Evolutionary conservation across 37 sponge, comb jelly and placozoan genomes (phyloP).

Genomic region (Spongilla lacustris): DNA sequence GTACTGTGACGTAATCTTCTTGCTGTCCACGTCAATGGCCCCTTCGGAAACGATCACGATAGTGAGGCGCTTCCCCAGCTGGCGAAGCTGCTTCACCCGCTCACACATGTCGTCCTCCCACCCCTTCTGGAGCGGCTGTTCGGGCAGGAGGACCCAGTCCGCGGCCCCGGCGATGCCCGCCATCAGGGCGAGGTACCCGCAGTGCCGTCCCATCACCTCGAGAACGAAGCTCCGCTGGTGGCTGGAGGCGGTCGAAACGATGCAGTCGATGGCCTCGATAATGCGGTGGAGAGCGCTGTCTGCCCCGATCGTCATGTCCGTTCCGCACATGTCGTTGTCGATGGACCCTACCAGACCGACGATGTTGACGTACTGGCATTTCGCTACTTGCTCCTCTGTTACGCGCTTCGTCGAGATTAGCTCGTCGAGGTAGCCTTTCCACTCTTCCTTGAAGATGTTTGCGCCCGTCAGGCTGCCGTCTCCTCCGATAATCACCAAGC

Average conservation of each 20-base stretch:
- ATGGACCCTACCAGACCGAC: constrained; percentile 93
- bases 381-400: constrained; percentile 6
- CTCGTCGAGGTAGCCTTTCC: constrained; percentile 67
- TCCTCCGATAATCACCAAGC: constrained; percentile 88
- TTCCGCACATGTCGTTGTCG: constrained; percentile 95
- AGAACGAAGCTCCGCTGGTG: constrained; percentile 88
- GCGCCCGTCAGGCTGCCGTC: constrained; percentile 96
- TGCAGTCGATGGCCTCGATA: constrained; percentile 83
- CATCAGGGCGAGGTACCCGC: constrained; percentile 94
- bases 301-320: constrained; percentile 94
- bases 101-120: constrained; percentile 86
- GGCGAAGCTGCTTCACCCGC: constrained; percentile 37
- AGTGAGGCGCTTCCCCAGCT: constrained; percentile 63
- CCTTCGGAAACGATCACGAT: constrained; percentile 89
- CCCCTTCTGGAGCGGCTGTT: constrained; percentile 65
- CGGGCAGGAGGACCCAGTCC: constrained; percentile 92
- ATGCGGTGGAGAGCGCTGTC: constrained; percentile 93
- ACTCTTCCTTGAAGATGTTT: constrained; percentile 79
- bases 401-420: constrained; percentile 34
- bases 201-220: constrained; percentile 95
- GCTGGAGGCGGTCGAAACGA: constrained; percentile 83
- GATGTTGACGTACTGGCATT: constrained; percentile 69
- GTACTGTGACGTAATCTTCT: constrained; percentile 61
- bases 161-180: constrained; percentile 79
- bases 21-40: constrained; percentile 71